Conservation (phyloP, 1,140 invertebrate species). For the Anastrepha ludens region DNA sequence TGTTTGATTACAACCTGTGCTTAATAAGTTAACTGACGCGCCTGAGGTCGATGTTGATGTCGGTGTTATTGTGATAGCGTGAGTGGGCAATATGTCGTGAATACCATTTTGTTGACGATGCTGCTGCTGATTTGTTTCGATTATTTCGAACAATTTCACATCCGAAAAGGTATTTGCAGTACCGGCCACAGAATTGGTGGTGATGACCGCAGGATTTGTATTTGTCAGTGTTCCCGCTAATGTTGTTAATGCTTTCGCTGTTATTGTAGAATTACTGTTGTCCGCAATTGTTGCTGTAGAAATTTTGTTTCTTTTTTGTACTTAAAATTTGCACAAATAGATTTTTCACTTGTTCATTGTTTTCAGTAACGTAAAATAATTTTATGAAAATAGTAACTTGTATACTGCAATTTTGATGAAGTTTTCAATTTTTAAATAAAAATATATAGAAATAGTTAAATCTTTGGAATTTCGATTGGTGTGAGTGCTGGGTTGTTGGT, state of each 20-base stretch:
- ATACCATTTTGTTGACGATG: conserved; percentile 21
- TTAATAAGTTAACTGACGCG: neutral
- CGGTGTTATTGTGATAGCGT: conserved; percentile 10
- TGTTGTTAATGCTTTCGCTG: conserved; percentile 19
- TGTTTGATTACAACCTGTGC: conserved; percentile 33
- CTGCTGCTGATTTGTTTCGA: neutral
- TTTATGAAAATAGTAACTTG: neutral
- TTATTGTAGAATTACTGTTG: conserved; percentile 29
- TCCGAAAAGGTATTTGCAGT: neutral
- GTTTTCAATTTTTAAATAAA: neutral
- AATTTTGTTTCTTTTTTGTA: conserved; percentile 29
- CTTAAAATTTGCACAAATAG: neutral
- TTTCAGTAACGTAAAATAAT: too few species aligned
- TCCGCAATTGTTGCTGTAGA: conserved; percentile 35
- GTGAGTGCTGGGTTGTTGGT: neutral
- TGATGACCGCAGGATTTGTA: neutral
- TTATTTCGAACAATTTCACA: conserved; percentile 22
- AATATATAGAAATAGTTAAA: neutral
- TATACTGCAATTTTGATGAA: neutral
- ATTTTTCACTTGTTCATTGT: too few species aligned
- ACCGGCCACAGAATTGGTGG: neutral
- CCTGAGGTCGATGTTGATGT: neutral
- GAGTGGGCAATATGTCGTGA: neutral
- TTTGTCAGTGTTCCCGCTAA: neutral
- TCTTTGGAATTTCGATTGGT: neutral